Evolutionary conservation across 2,888 invertebrate species (phyloP), one percentile per base, ranked within the genome.

Genomic region (Drosophila mimetica): DNA sequence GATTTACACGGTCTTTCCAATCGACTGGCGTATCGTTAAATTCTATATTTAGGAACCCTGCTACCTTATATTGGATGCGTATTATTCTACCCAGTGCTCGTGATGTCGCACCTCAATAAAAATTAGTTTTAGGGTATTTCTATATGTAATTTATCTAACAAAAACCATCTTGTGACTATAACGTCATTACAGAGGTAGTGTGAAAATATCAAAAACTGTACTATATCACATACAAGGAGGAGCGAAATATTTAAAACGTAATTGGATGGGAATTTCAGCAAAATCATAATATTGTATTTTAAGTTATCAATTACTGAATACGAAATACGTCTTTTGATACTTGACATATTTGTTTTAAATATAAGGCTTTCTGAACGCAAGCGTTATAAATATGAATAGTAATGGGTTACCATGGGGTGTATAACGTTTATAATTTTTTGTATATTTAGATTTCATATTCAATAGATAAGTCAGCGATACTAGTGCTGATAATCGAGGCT

Each of bases 1-100:
- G 53, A 53, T 79, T 76, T 76, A 70, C 74, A 70, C 65, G 14
- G 64, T 41, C 75, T 67, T 58, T 55, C 39, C 48, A 44, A 55
- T 54, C 67, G 39, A 44, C 58, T 47, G 48, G 16, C 44, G 41
- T 50, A 58, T 57, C 52, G 41, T 61, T 53, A 82, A 66, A 28
- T 61, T 28, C 30, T 69, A 70, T 69, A 59, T 59, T 41, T 67
- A 69, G 58, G 44, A 22, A 13, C n/a, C 39, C 7, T 28, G 20
- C 67, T 55, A 37, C 28, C 36, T 55, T 39, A 14, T 50, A 44
- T 28, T 7, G 46, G 44, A 20, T 60, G 14, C 30, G 30, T 55
- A 41, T 22, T 28, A 22, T 52, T 32, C 6, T 14, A 7, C 16
- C 20, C 18, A 42, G 41, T 70, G 28, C 48, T 59, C 61, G 48